Evolutionary conservation across 2,888 invertebrate species (phyloP).

Genomic region (Desoria tigrina): DNA sequence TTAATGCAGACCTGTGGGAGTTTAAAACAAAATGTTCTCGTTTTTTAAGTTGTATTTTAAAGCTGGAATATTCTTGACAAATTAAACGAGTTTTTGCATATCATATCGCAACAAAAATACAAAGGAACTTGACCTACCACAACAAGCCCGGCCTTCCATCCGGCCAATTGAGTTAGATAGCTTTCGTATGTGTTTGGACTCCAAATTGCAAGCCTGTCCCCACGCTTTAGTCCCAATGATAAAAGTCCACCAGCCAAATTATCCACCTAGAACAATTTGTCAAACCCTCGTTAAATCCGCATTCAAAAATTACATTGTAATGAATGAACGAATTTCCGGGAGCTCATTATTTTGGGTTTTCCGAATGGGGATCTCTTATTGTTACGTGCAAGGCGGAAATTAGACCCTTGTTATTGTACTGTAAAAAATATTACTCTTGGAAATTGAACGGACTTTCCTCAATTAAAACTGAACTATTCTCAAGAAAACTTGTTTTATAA

Average conservation of each 20-base stretch:
- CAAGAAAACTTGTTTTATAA: too few species aligned
- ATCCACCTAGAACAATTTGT: slow-evolving; percentile 62
- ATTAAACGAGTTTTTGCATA: too few species aligned
- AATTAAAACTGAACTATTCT: too few species aligned
- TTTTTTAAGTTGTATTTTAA: not conserved
- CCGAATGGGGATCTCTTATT: too few species aligned
- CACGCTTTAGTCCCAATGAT: slow-evolving; percentile 67
- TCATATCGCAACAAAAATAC: too few species aligned
- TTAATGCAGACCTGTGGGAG: slow-evolving; percentile 70
- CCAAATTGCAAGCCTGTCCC: slow-evolving; percentile 77
- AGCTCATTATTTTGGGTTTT: too few species aligned
- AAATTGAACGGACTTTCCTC: too few species aligned
- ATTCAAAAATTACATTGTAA: too few species aligned
- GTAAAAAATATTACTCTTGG: too few species aligned
- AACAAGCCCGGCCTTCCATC: slow-evolving; percentile 70
- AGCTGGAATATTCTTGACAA: not conserved
- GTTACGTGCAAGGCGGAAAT: too few species aligned
- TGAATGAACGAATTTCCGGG: too few species aligned
- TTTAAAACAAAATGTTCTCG: not conserved
- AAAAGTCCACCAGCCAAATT: slow-evolving; percentile 70
- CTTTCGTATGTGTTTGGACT: slow-evolving; percentile 76
- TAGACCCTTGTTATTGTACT: too few species aligned
- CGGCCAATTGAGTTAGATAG: slow-evolving; percentile 70
- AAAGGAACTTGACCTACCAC: slow-evolving; percentile 67
- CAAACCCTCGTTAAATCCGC: not conserved